Evolutionary conservation across 2,113 vertebrate species (phyloP).

Genomic region (Progne subis): DNA sequence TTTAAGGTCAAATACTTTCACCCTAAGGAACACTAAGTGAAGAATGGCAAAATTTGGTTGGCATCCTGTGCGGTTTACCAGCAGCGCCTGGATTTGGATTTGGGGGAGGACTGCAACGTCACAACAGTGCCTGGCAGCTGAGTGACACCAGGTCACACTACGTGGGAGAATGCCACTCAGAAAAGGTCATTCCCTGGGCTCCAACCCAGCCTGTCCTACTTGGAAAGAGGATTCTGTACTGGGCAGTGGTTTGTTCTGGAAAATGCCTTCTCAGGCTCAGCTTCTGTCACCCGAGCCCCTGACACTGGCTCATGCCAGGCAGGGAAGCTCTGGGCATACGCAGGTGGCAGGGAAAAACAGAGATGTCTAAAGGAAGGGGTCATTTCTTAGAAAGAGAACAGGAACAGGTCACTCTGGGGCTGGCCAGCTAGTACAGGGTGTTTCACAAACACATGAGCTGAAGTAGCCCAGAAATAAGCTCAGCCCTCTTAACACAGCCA

Average conservation of each 20-base stretch:
- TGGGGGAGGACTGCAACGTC: background rate
- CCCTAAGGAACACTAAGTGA: background rate
- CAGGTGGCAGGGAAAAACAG: background rate
- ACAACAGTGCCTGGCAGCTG: background rate
- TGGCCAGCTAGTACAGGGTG: background rate
- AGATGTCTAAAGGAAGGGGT: background rate
- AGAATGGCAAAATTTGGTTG: background rate
- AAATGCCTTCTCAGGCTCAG: background rate
- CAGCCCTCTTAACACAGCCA: background rate
- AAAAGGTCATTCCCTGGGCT: constrained; percentile 33
- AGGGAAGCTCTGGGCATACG: background rate
- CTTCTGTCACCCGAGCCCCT: background rate
- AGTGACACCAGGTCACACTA: constrained; percentile 32
- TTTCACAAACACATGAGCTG: background rate
- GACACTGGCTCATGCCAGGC: background rate
- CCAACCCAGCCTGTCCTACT: constrained; percentile 23
- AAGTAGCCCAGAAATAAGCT: background rate
- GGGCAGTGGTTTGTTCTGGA: background rate
- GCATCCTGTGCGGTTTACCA: constrained; percentile 23
- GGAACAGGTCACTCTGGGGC: background rate
- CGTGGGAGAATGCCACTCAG: background rate
- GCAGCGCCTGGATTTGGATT: background rate
- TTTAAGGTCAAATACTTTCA: constrained; percentile 39
- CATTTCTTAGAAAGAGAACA: constrained; percentile 19
- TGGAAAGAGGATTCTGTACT: background rate